A percentile compares a stretch with the other conserved stretches of the same genome.
phyloP scores from a whole-genome alignment of 1,140 invertebrate genomes.

The Muscidifurax raptorellus region DNA sequence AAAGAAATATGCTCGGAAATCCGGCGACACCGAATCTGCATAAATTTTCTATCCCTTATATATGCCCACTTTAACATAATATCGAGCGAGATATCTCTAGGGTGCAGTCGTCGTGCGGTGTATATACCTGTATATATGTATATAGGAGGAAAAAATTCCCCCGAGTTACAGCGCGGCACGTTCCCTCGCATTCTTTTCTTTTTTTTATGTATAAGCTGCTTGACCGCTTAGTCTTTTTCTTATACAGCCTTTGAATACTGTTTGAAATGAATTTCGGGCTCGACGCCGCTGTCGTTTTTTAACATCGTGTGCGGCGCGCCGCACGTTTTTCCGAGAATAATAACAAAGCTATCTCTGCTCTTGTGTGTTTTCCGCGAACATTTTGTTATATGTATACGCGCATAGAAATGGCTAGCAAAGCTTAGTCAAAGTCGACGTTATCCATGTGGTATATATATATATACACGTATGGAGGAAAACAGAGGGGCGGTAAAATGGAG shows the following conservation, averaged over 20 bases:
- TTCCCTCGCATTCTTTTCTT: neutral
- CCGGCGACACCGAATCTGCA: neutral
- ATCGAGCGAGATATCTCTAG: constrained; percentile 6
- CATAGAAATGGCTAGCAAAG: neutral
- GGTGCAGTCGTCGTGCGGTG: neutral
- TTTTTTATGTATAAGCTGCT: neutral
- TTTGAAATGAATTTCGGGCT: neutral
- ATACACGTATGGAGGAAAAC: neutral
- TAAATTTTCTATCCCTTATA: constrained; percentile 2
- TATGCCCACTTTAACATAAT: constrained; percentile 15
- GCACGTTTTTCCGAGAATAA: neutral
- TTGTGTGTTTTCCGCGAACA: neutral
- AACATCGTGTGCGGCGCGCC: neutral
- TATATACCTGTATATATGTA: neutral
- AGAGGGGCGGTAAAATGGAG: constrained; percentile 7
- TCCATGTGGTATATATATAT: neutral
- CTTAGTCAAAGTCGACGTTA: constrained; percentile 24
- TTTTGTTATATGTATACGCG: neutral
- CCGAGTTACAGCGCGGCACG: neutral
- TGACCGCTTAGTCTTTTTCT: constrained; percentile 3
- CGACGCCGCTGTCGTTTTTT: neutral
- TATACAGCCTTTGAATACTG: neutral
- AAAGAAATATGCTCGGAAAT: neutral
- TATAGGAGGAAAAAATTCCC: neutral
- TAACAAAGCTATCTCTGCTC: neutral